Conservation (phyloP, 1,140 invertebrate species). For the Cherax quadricarinatus region DNA sequence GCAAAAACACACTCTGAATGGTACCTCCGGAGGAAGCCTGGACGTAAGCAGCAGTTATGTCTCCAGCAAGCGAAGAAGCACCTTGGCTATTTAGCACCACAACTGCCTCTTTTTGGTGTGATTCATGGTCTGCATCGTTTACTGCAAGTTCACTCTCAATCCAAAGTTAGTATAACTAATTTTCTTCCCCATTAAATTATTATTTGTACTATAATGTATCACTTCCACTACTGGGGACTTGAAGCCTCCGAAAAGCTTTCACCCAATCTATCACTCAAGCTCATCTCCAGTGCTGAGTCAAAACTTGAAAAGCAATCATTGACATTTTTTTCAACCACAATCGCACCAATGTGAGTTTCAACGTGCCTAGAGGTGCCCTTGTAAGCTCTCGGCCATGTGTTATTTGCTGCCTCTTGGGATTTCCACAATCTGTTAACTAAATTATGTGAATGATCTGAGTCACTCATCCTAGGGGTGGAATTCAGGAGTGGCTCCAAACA, state of each 20-base stretch:
- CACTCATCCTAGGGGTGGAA: slow-evolving; percentile 37
- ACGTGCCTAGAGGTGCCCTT: neutral
- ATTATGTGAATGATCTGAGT: slow-evolving; percentile 12
- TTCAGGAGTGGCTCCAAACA: slow-evolving; percentile 32
- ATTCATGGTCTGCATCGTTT: slow-evolving; percentile 61
- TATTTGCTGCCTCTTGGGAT: neutral
- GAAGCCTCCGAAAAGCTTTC: slow-evolving; percentile 46
- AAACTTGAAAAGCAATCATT: slow-evolving; percentile 25
- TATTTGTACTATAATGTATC: slow-evolving; percentile 1
- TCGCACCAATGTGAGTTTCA: neutral
- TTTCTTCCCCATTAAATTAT: slow-evolving; percentile 23
- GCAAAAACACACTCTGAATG: slow-evolving; percentile 47
- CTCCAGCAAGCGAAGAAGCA: slow-evolving; percentile 36
- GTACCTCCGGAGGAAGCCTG: slow-evolving; percentile 51
- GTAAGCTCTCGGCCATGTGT: neutral
- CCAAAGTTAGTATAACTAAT: slow-evolving; percentile 37
- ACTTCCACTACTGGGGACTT: slow-evolving; percentile 46
- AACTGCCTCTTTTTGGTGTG: slow-evolving; percentile 34
- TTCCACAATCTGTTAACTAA: slow-evolving; percentile 19
- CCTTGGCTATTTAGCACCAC: slow-evolving; percentile 54
- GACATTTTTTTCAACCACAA: neutral
- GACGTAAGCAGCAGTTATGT: slow-evolving; percentile 52
- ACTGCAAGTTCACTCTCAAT: slow-evolving; percentile 55
- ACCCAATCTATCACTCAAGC: slow-evolving; percentile 61
- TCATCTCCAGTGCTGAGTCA: slow-evolving; percentile 53